Conservation (phyloP, 1,140 invertebrate species). For the Aradophagus sp. region DNA sequence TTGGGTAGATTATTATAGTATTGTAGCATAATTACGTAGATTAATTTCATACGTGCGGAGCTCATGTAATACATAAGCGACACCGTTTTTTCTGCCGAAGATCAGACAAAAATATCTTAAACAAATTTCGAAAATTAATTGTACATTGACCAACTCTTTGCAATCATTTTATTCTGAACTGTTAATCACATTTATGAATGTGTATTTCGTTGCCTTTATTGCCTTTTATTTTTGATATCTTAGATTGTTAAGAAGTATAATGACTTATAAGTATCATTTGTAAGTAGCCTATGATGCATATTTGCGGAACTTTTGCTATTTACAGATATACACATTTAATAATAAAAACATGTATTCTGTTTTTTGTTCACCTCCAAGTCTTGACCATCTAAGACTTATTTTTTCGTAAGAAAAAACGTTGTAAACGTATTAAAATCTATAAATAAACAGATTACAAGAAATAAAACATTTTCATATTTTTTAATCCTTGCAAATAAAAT, state of each 20-base stretch:
- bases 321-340: not conserved
- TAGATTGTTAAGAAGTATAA: no score
- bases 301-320: constrained; percentile 23
- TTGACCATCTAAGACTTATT: constrained; percentile 5
- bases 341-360: constrained; percentile 4
- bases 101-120: constrained; percentile 9
- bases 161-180: no score
- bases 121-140: not conserved
- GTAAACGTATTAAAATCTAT: no score
- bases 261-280: constrained; percentile 7
- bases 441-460: no score
- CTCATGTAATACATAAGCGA: constrained; percentile 1
- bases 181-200: no score
- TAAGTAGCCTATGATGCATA: constrained; percentile 22
- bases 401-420: constrained; percentile 37
- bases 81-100: constrained; percentile 32
- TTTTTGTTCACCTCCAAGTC: constrained; percentile 1
- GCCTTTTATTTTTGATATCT: no score
- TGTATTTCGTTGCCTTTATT: no score
- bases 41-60: constrained; percentile 3
- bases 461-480: no score
- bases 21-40: not conserved
- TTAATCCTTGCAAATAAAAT: no score
- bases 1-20: constrained; percentile 5
- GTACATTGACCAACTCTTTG: no score